These are phyloP conservation scores for Lepas anatifera DNA, from an alignment of 2,888 invertebrate species.

Conservation along the genomic window DNA sequence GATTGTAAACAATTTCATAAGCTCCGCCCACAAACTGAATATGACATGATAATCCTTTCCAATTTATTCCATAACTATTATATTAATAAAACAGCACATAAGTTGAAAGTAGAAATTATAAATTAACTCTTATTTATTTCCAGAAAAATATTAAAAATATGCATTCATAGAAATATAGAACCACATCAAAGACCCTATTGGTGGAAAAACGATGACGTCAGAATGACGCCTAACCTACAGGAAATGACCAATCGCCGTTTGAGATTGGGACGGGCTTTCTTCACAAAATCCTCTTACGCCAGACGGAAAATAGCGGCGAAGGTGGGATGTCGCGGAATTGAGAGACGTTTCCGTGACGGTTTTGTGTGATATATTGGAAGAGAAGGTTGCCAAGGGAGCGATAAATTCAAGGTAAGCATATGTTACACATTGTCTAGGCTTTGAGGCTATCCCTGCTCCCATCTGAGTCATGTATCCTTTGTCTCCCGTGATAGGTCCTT, in stretches of 20 bases:
- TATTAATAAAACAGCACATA: background rate
- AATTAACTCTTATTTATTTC: no score
- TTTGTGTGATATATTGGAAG: background rate
- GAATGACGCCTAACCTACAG: background rate
- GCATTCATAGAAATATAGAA: background rate
- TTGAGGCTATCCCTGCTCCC: no score
- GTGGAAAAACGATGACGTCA: background rate
- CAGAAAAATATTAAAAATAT: background rate
- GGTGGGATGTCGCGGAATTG: background rate
- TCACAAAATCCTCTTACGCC: background rate
- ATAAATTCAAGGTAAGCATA: background rate
- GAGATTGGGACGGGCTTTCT: background rate
- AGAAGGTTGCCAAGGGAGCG: background rate
- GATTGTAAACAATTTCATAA: background rate
- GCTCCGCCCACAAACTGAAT: background rate
- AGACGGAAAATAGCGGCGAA: slow-evolving; percentile 1
- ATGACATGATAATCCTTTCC: no score
- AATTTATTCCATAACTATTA: background rate
- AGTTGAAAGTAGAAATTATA: no score
- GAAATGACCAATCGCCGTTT: background rate
- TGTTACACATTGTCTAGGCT: background rate
- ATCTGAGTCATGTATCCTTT: background rate
- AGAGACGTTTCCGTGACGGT: background rate
- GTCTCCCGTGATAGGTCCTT: no score
- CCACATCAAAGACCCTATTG: background rate